phyloP scores from a whole-genome alignment of 1,140 invertebrate genomes.

The Leguminivora glycinivorella region DNA sequence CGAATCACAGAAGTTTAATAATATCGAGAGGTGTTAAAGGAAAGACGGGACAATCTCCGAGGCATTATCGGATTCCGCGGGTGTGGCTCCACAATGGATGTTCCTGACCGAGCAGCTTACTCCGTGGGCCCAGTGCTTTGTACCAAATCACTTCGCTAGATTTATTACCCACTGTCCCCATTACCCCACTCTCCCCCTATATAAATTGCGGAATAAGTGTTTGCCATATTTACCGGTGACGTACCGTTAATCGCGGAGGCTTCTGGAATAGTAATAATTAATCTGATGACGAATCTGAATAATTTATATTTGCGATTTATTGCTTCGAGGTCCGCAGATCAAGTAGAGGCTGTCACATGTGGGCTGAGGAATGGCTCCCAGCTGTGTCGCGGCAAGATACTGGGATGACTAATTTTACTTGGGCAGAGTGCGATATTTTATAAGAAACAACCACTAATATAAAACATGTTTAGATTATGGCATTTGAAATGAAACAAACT shows the following conservation, averaged over 20 bases:
- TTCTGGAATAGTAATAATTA: slow-evolving; percentile 75
- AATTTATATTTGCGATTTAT: slow-evolving; percentile 74
- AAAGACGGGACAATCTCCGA: slow-evolving; percentile 74
- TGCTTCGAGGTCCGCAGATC: slow-evolving; percentile 50
- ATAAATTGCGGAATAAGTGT: slow-evolving; percentile 76
- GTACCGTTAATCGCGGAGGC: slow-evolving; percentile 70
- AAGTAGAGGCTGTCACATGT: slow-evolving; percentile 47
- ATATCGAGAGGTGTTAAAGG: slow-evolving; percentile 71
- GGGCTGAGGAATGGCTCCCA: slow-evolving; percentile 27
- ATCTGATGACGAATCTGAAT: slow-evolving; percentile 73
- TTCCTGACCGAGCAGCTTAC: slow-evolving; percentile 70
- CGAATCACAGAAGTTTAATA: no score
- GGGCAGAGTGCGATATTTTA: neutral
- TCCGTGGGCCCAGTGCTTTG: slow-evolving; percentile 70
- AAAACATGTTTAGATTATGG: neutral
- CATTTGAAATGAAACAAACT: neutral
- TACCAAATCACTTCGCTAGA: slow-evolving; percentile 74
- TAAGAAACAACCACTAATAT: neutral
- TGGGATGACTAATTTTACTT: slow-evolving; percentile 7
- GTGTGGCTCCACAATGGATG: slow-evolving; percentile 69
- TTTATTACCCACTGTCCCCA: slow-evolving; percentile 71
- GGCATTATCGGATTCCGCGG: slow-evolving; percentile 75
- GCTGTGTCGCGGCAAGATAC: slow-evolving; percentile 15
- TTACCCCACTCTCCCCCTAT: slow-evolving; percentile 64
- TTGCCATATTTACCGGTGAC: slow-evolving; percentile 76